Base-by-base conservation (phyloP, 2,888 invertebrate species). In the Anorthoa munda region DNA sequence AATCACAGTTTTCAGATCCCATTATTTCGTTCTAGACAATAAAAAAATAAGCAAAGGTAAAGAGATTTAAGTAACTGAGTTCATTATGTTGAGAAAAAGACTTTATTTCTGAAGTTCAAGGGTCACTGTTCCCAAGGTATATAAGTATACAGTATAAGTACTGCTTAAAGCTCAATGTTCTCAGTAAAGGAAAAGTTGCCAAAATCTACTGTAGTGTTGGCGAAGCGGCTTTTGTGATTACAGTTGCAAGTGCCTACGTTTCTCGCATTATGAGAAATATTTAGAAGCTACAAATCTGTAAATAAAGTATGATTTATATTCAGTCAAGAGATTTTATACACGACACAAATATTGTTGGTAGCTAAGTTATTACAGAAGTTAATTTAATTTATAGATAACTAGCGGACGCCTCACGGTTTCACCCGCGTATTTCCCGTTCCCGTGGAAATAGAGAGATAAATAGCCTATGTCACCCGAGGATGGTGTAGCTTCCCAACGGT, bases 181-280 rank as follows among this genome's bases (percentile, higher is more conserved):
- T 23, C 45, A 17, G 39, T 66, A 23, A 61, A 63, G 73, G 55
- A 61, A 72, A 66, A 73, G 56, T 77, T 79, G 66, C 79, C 61
- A 53, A 63, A 77, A 77, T 58, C 51, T 26, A 51, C 17, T 61
- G 65, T 69, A 61, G 45, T 66, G 65, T 58, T 66, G n/a, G 75
- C 56, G 51, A 68, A 74, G 58, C 67, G 55, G 59, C 58, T 79
- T 79, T 79, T 75, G 69, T 58, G 65, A 56, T 69, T 61, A 75
- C 45, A 50, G 55, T 64, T 55, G 21, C 63, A 53, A 72, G 48
- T 75, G 26, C 21, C 51, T 77, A 73, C 60, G 50, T 75, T 75
- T 69, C 17, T 45, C 56, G 61, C 56, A 66, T 55, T 58, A 70
- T 50, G 45, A n/a, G 61, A 70, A 75, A 66, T 50, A 66, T 69